These are phyloP conservation scores for Rhadina sibilatrix DNA, from an alignment of 2,113 vertebrate species.

Conservation along the genomic window DNA sequence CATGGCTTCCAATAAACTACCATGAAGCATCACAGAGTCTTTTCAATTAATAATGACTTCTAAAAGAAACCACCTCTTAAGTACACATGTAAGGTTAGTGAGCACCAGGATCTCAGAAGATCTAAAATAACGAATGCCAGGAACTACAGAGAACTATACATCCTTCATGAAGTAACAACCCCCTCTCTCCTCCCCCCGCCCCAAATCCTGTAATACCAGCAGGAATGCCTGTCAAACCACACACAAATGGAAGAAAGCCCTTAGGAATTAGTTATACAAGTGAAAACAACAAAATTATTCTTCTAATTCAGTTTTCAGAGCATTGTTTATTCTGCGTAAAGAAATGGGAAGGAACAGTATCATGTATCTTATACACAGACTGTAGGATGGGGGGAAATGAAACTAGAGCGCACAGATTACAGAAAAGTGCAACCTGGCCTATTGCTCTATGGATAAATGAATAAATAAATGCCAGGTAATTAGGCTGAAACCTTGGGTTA, in stretches of 20 bases:
- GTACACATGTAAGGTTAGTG: not conserved
- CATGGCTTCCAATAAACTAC: not conserved
- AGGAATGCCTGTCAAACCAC: not conserved
- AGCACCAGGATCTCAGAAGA: not conserved
- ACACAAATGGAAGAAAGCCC: not conserved
- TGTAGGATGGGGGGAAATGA: not conserved
- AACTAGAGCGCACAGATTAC: not conserved
- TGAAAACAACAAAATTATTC: not conserved
- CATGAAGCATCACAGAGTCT: not conserved
- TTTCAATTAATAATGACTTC: not conserved
- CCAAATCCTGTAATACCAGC: not conserved
- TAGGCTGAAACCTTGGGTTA: not conserved
- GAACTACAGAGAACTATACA: not conserved
- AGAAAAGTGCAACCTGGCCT: not conserved
- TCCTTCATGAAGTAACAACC: not conserved
- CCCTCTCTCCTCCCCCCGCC: no score
- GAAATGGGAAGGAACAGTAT: not conserved
- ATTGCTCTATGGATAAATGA: not conserved
- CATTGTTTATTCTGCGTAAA: not conserved
- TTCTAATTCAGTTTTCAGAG: not conserved
- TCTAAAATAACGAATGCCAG: not conserved
- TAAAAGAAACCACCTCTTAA: not conserved
- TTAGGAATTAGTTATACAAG: not conserved
- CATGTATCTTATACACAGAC: not conserved
- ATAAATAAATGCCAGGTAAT: not conserved